Evolutionary conservation across 2,797 vertebrate genomes (phyloP), one percentile per base, ranked within the genome.

Genomic region (Darevskia mixta): DNA sequence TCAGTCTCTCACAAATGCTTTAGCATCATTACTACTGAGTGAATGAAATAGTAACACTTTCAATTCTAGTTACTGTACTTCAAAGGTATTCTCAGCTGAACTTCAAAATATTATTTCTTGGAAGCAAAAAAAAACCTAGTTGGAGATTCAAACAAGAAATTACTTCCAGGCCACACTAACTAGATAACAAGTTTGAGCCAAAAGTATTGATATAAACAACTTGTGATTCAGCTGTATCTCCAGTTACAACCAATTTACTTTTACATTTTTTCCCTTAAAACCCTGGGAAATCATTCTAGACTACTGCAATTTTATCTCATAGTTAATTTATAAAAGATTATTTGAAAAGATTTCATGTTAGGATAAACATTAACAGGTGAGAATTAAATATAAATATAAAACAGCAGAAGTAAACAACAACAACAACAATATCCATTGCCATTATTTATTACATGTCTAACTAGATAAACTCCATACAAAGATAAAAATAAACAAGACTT

Each of bases 231-330:
- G 55, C 66, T 69, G 67, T 23, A 58, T 0, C 55, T 8, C 71
- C 71, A 85, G 78, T 91, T 88, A 84, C 45, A 91, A 83, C 20
- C 80, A 6, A 35, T 86, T 82, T 79, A 86, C 18, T 13, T 20
- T 38, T 73, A 77, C 77, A 78, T 86, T 80, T 93, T 81, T 32
- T 82, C 2, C 45, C 49, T 92, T 85, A 80, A 93, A 90, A 87
- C 84, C 87, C 80, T 89, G 85, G 76, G 85, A 61, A 88, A 38
- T 8, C 93, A 87, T 87, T 81, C 82, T 84, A 84, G 27, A 79
- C 83, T 23, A 45, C n/a, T 41, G 4, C 45, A 85, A 89, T 55
- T 43, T 38, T 43, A 6, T 58, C 4, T 58, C 43, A 90, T 90
- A 87, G 87, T 79, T 88, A 45, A 88, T 3, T n/a, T 43, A 85